Percentiles rank a stretch among this genome's conserved stretches.
phyloP scores from a whole-genome alignment of 1,140 invertebrate species.

The Aphidius gifuensis region DNA sequence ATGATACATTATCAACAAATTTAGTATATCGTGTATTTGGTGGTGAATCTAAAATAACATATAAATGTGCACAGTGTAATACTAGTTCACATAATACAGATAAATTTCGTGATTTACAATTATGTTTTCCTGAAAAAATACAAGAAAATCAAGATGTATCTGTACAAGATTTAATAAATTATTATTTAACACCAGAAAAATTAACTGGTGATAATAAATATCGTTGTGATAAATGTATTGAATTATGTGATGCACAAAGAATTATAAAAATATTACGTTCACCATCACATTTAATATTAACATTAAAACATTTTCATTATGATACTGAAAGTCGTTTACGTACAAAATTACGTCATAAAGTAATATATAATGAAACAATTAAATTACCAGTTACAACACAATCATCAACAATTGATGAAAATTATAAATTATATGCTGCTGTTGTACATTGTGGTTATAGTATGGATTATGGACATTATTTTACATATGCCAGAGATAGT shows the following conservation, averaged over 20 bases:
- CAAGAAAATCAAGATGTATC: slow-evolving; percentile 56
- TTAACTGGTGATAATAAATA: slow-evolving; percentile 80
- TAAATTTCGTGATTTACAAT: slow-evolving; percentile 74
- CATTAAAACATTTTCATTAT: slow-evolving; percentile 79
- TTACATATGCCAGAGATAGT: slow-evolving; percentile 71
- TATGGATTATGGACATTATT: slow-evolving; percentile 83
- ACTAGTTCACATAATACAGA: slow-evolving; percentile 70
- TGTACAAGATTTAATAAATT: slow-evolving; percentile 70
- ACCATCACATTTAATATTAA: slow-evolving; percentile 75
- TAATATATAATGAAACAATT: slow-evolving; percentile 63
- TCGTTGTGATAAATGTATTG: slow-evolving; percentile 72
- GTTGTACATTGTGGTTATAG: slow-evolving; percentile 80
- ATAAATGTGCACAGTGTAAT: slow-evolving; percentile 68
- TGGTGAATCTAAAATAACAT: slow-evolving; percentile 69
- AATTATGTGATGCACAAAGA: slow-evolving; percentile 72
- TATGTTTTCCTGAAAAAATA: slow-evolving; percentile 72
- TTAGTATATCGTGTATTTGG: slow-evolving; percentile 71
- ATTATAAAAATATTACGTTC: slow-evolving; percentile 68
- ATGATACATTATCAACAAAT: slow-evolving; percentile 42
- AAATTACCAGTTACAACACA: slow-evolving; percentile 54
- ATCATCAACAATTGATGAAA: slow-evolving; percentile 37
- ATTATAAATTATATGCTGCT: slow-evolving; percentile 74
- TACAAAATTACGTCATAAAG: slow-evolving; percentile 70
- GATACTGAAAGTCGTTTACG: slow-evolving; percentile 67
- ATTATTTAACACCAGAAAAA: slow-evolving; percentile 72